Percentiles rank a stretch among this genome's conserved stretches.
These are phyloP conservation scores for Hermaeophaga mercurialis DNA, from an alignment of 2,888 invertebrate genomes.

Conservation along the genomic window DNA sequence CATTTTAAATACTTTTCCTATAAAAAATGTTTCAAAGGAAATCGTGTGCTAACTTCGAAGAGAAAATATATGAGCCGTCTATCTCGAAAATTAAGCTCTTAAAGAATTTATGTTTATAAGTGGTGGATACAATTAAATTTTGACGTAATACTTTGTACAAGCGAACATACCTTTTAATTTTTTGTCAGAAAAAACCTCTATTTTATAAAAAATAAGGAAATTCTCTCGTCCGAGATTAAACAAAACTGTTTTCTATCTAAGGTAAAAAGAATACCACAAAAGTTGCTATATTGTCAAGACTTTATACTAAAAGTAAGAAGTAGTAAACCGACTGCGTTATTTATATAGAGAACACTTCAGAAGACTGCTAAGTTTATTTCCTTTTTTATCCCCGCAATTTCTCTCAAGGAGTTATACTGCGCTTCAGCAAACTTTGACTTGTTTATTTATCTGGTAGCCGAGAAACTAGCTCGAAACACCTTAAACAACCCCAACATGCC, in stretches of 20 bases:
- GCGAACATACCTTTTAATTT: neutral
- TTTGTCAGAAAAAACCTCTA: neutral
- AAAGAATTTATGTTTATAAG: no score
- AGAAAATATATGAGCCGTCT: no score
- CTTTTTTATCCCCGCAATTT: constrained; percentile 35
- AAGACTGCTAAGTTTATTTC: constrained; percentile 29
- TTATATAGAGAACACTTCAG: constrained; percentile 25
- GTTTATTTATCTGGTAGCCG: constrained; percentile 33
- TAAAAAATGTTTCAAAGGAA: no score
- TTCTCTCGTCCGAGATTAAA: constrained; percentile 3
- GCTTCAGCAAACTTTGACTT: constrained; percentile 34
- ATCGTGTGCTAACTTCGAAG: no score
- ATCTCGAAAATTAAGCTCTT: no score
- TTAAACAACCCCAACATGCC: constrained; percentile 34
- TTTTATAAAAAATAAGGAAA: neutral
- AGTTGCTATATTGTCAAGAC: constrained; percentile 26
- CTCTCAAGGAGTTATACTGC: constrained; percentile 32
- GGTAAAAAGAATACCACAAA: constrained; percentile 22
- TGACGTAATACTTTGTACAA: no score
- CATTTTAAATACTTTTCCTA: no score
- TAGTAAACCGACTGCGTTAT: constrained; percentile 25
- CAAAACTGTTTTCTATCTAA: constrained; percentile 8
- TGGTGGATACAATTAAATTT: no score
- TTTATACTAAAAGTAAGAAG: constrained; percentile 22
- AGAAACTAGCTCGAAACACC: constrained; percentile 31